Evolutionary conservation across 1,140 invertebrate genomes (phyloP).

Genomic region (Drosophila novamexicana): DNA sequence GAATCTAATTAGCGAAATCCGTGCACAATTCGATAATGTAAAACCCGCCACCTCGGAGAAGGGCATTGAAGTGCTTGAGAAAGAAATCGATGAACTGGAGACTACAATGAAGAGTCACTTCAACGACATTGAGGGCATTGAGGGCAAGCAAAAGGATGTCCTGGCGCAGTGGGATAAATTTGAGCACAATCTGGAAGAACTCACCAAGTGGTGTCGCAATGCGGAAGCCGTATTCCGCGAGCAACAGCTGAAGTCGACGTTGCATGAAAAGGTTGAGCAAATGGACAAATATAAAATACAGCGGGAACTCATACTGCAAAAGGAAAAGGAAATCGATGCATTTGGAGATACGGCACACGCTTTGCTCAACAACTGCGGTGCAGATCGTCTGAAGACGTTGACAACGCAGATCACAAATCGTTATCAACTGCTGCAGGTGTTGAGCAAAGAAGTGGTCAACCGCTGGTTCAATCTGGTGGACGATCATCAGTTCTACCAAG

Average conservation of each 20-base stretch:
- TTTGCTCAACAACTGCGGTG: slow-evolving; percentile 92
- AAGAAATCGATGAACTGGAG: slow-evolving; percentile 90
- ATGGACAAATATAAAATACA: slow-evolving; percentile 90
- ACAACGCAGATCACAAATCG: slow-evolving; percentile 95
- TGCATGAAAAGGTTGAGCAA: slow-evolving; percentile 92
- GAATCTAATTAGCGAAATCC: slow-evolving; percentile 89
- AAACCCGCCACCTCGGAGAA: slow-evolving; percentile 92
- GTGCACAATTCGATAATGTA: slow-evolving; percentile 88
- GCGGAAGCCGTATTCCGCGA: slow-evolving; percentile 94
- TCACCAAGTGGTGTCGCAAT: slow-evolving; percentile 93
- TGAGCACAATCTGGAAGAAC: slow-evolving; percentile 91
- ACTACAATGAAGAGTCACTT: slow-evolving; percentile 88
- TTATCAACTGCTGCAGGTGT: slow-evolving; percentile 92
- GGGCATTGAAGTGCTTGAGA: slow-evolving; percentile 89
- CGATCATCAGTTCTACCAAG: slow-evolving; percentile 93
- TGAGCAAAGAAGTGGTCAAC: slow-evolving; percentile 94
- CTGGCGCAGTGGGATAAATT: slow-evolving; percentile 94
- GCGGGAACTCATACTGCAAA: slow-evolving; percentile 89
- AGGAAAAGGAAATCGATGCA: slow-evolving; percentile 93
- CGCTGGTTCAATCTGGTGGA: slow-evolving; percentile 94
- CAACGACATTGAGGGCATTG: slow-evolving; percentile 87
- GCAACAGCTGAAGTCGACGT: slow-evolving; percentile 91
- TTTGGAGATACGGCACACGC: slow-evolving; percentile 96
- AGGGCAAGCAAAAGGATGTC: slow-evolving; percentile 89
- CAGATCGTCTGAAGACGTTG: slow-evolving; percentile 93